Percentiles rank a stretch among this genome's conserved stretches.
Evolutionary conservation across 2,797 vertebrate genomes (phyloP).

Genomic region (Lacerta agilis): DNA sequence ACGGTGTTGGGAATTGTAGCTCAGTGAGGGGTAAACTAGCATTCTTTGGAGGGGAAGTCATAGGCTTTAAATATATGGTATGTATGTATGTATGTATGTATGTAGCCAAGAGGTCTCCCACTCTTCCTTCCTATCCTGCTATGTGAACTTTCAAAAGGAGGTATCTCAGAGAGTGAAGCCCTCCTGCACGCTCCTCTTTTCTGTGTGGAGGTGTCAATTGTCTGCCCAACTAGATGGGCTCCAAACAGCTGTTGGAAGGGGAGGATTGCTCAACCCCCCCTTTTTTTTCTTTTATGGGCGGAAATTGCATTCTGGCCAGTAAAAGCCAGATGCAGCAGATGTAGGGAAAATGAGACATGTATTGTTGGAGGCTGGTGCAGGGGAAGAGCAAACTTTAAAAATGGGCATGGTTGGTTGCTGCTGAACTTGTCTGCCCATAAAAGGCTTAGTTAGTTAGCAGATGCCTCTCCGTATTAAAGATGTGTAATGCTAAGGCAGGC

Average conservation of each 20-base stretch:
- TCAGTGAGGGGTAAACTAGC: too few species aligned
- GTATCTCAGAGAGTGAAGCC: neutral
- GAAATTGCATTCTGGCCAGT: conserved; percentile 31
- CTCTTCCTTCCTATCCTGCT: neutral
- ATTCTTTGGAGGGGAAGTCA: neutral
- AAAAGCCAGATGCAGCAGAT: conserved; percentile 25
- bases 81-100: neutral
- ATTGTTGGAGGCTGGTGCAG: neutral
- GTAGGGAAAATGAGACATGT: neutral
- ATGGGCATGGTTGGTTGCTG: neutral
- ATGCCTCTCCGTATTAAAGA: neutral
- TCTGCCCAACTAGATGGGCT: conserved; percentile 1
- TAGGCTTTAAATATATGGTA: neutral
- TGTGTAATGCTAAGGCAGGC: neutral
- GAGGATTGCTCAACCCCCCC: neutral
- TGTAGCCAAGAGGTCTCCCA: neutral
- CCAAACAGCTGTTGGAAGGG: neutral
- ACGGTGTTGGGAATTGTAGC: too few species aligned
- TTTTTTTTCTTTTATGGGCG: neutral
- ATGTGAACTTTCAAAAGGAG: neutral
- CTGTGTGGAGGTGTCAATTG: neutral
- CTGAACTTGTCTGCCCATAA: neutral
- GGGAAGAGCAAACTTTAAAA: neutral
- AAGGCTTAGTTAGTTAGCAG: neutral
- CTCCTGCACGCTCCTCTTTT: neutral